Base-by-base conservation (phyloP, 2,113 vertebrate genomes). In the Nansenia antarctica region DNA sequence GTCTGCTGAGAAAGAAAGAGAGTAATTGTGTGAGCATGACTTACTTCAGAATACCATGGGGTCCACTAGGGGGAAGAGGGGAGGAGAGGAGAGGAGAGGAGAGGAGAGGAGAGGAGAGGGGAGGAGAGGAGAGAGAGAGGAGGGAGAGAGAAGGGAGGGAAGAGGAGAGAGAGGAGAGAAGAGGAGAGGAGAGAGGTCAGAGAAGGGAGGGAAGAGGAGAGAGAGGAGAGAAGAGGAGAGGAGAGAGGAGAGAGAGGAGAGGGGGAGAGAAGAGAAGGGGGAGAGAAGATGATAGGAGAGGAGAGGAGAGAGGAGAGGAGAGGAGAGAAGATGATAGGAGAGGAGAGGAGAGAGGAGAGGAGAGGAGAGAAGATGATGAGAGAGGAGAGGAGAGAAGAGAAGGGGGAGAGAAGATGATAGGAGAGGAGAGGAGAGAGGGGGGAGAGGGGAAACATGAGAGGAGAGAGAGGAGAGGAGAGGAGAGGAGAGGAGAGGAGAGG, bases 1-100 rank as follows among this genome's bases (percentile, higher is more conserved):
- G 11, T 22, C 6, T 0, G 5, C 15, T 57, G 1, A 5, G 14
- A 58, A 18, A 42, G n/a, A 73, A 11, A 39, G 6, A 15, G 2
- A 1, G 0, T 5, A 34, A 27, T 24, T 12, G 6, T 64, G 15
- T 55, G 55, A 47, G 42, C 31, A 32, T 14, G 32, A 88, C 90
- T 90, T 89, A 92, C 89, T 88, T 92, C 39, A 87, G 69, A 74
- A 88, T 75, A 82, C 67, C 89, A 2, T 85, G 87, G 69, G 89
- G 87, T 71, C 88, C 87, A 90, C 89, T 92, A 30, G 31, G 47
- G 24, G 15, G 39, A 58, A 35, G 45, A 30, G 52, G 64, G 77
- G 72, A 8, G 57, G 69, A 72, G 8, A 73, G 1, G 53, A 73
- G 5, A 74, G 58, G 7, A 8, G 45, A 20, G 11, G 18, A 15